Base-by-base conservation (phyloP, 2,888 invertebrate genomes). In the Cataglyphis albicans region DNA sequence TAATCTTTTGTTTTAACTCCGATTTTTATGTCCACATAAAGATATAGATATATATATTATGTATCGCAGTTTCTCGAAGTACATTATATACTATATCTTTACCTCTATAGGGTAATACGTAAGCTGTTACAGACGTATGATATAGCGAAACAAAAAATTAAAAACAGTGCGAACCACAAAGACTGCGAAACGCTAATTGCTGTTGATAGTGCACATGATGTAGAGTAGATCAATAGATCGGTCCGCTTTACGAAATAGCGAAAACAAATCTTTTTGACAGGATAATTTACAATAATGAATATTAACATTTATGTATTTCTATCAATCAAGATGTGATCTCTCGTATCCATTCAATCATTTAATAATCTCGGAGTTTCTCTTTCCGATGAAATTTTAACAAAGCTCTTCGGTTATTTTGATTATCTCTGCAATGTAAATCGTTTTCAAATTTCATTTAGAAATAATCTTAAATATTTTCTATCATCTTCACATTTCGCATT, bases 401-500 rank as follows among this genome's bases (percentile, higher is more conserved):
- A 70, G 18, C 21, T 78, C 55, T 29, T 25, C 18, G 3, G 12
- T 64, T 48, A 18, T 63, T 21, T 64, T 52, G 21, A 48, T 52
- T 21, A 10, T 10, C 4, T 9, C 12, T 70, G 59, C 12, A 10
- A 35, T 59, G 35, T 1, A 32, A 29, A 2, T 78, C 0, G 32
- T 78, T 70, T 57, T 9, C 38, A 6, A 65, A 38, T 52, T 32
- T 65, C 18, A 41, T 44, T 48, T 18, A 48, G 3, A 21, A 64
- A 75, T 7, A 52, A 21, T n/a, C 48, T 48, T 75, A 48, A 63
- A 59, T 41, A 29, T 74, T 75, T 48, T 74, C 32, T 48, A 21
- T 63, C 21, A 21, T 15, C 32, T 15, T 74, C 18, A 64, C 74
- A 6, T 21, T 15, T 75, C 48, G 74, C 64, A 75, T 75, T 75